Conservation (phyloP, 2,888 invertebrate genomes). For the Tetanocera ferruginea region DNA sequence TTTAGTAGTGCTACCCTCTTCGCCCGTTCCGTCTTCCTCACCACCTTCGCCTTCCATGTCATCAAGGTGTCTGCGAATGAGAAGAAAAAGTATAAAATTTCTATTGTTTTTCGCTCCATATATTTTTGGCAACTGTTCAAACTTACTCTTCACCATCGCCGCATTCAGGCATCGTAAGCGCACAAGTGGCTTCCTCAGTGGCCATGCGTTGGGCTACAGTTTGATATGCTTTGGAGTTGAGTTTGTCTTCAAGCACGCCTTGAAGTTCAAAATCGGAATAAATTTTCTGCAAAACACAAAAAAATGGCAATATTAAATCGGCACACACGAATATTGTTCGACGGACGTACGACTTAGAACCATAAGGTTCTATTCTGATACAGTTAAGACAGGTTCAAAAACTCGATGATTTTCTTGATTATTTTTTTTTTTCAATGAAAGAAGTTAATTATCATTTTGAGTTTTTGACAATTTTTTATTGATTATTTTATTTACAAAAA, state of each 20-base stretch:
- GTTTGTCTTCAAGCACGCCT: constrained; percentile 97
- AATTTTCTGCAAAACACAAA: constrained; percentile 81
- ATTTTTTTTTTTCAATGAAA: no score
- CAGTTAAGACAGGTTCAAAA: no score
- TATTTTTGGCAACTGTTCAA: background rate
- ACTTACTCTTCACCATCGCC: constrained; percentile 77
- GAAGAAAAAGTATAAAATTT: constrained; percentile 5
- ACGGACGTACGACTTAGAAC: no score
- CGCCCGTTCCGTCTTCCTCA: constrained; percentile 56
- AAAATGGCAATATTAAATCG: background rate
- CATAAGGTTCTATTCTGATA: no score
- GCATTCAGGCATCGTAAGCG: constrained; percentile 84
- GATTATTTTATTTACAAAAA: no score
- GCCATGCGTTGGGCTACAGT: constrained; percentile 94
- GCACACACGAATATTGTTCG: background rate
- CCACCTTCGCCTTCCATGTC: constrained; percentile 58
- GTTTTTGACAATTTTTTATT: no score
- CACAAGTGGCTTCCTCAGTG: constrained; percentile 96
- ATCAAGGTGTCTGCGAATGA: constrained; percentile 51
- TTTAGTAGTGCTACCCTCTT: constrained; percentile 60
- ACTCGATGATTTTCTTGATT: no score
- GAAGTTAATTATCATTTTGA: no score
- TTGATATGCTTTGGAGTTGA: constrained; percentile 96
- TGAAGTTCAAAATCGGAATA: constrained; percentile 99
- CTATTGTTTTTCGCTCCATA: background rate